phyloP scores from a whole-genome alignment of 2,113 vertebrate species.

The Brachionichthys hirsutus region DNA sequence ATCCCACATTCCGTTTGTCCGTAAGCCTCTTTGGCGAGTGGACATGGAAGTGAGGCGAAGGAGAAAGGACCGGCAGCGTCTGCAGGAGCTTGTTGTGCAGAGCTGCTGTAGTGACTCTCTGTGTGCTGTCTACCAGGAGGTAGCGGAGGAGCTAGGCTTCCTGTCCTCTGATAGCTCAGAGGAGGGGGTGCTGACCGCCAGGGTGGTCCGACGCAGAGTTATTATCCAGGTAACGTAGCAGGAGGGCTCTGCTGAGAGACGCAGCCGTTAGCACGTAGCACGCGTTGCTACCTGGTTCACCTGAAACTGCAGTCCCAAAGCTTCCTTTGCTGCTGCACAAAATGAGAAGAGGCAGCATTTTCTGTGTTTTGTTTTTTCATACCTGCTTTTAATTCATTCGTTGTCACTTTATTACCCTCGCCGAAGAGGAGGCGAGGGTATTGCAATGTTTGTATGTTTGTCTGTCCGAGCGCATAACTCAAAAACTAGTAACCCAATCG shows the following conservation, averaged over 20 bases:
- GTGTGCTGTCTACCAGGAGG: constrained; percentile 84
- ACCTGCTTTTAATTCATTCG: no score
- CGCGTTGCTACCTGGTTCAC: no score
- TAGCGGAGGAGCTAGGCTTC: constrained; percentile 88
- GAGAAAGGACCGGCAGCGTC: constrained; percentile 30
- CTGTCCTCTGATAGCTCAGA: constrained; percentile 93
- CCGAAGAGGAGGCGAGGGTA: no score
- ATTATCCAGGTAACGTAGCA: constrained; percentile 91
- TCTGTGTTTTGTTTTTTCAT: no score
- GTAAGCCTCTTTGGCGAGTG: background rate
- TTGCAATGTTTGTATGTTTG: no score
- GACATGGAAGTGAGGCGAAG: constrained; percentile 25
- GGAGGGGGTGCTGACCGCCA: constrained; percentile 93
- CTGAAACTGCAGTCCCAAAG: no score
- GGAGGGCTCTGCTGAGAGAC: background rate
- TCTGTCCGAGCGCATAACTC: no score
- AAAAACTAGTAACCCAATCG: no score
- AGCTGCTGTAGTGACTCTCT: constrained; percentile 57
- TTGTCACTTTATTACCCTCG: no score
- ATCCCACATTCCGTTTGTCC: accelerated
- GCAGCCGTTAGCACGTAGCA: no score
- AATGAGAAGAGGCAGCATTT: no score
- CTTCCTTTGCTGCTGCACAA: no score
- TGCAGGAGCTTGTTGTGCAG: background rate
- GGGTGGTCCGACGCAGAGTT: constrained; percentile 92